These are phyloP conservation scores for Coptodon bakossiorum DNA, from an alignment of 2,113 vertebrate genomes.

Conservation along the genomic window DNA sequence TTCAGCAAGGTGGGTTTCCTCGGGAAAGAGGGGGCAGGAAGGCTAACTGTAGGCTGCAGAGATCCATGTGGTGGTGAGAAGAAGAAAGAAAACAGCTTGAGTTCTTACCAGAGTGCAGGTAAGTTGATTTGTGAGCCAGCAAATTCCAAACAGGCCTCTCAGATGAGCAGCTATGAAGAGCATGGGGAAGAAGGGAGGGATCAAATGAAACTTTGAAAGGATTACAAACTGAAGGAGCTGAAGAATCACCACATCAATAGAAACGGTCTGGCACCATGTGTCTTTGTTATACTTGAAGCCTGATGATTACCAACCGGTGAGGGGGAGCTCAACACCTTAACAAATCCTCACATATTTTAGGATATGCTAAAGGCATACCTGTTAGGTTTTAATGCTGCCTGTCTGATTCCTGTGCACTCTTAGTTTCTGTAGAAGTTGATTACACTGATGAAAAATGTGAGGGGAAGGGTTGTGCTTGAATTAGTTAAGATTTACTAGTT, in stretches of 20 bases:
- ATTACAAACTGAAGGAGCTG: background rate
- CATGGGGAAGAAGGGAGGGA: fast-evolving
- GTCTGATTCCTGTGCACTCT: background rate
- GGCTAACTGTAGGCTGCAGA: background rate
- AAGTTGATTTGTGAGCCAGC: background rate
- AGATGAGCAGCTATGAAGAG: background rate
- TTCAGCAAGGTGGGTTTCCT: background rate
- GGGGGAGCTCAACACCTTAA: background rate
- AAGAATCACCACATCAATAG: background rate
- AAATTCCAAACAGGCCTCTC: background rate
- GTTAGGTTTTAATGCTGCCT: background rate
- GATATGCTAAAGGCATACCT: background rate
- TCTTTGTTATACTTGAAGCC: background rate
- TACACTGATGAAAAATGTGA: background rate
- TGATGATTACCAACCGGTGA: no score
- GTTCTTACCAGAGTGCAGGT: background rate
- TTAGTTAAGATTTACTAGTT: background rate
- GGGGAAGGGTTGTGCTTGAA: background rate
- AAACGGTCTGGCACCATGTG: background rate
- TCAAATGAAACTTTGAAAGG: background rate
- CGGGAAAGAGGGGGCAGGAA: background rate
- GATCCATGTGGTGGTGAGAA: background rate
- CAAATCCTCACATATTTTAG: background rate
- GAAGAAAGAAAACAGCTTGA: background rate
- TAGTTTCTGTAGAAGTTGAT: background rate